These are phyloP conservation scores for Thalassoma bifasciatum DNA, from an alignment of 2,113 vertebrate genomes.

Conservation along the genomic window DNA sequence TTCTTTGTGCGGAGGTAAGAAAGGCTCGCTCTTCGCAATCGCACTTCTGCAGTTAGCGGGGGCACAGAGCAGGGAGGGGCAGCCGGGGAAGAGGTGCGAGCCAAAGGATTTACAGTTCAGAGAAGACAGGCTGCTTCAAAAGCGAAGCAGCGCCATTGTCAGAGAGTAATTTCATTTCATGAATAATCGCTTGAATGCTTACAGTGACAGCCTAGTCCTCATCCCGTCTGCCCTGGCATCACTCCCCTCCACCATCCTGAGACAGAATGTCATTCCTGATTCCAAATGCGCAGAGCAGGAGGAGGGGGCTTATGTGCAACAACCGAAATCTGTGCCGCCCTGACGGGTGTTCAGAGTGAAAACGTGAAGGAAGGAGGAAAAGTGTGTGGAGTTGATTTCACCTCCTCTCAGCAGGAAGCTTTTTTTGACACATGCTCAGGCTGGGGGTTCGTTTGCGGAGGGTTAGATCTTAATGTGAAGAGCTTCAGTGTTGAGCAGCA, in stretches of 20 bases:
- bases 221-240: slow-evolving; percentile 67
- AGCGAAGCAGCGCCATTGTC: slow-evolving; percentile 79
- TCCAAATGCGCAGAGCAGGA: slow-evolving; percentile 62
- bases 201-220: slow-evolving; percentile 78
- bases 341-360: slow-evolving; percentile 57
- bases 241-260: slow-evolving; percentile 57
- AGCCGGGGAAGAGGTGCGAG: slow-evolving; percentile 41
- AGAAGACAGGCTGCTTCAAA: slow-evolving; percentile 77
- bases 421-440: slow-evolving; percentile 33
- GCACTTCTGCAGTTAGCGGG: slow-evolving; percentile 48
- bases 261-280: slow-evolving; percentile 69
- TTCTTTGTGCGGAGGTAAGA: slow-evolving; percentile 71
- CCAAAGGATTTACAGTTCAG: slow-evolving; percentile 79
- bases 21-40: slow-evolving; percentile 61
- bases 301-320: slow-evolving; percentile 59
- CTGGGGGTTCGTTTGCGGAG: slow-evolving; percentile 17
- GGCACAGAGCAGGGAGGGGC: slow-evolving; percentile 52
- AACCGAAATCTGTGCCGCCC: slow-evolving; percentile 55
- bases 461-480: slow-evolving; percentile 24
- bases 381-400: slow-evolving; percentile 27
- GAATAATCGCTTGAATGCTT: slow-evolving; percentile 82
- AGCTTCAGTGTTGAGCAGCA: slow-evolving; percentile 24
- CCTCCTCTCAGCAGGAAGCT: background rate
- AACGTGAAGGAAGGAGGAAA: slow-evolving; percentile 37
- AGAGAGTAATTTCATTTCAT: slow-evolving; percentile 84